phyloP scores from a whole-genome alignment of 2,113 vertebrate genomes.

The Gallinago media region DNA sequence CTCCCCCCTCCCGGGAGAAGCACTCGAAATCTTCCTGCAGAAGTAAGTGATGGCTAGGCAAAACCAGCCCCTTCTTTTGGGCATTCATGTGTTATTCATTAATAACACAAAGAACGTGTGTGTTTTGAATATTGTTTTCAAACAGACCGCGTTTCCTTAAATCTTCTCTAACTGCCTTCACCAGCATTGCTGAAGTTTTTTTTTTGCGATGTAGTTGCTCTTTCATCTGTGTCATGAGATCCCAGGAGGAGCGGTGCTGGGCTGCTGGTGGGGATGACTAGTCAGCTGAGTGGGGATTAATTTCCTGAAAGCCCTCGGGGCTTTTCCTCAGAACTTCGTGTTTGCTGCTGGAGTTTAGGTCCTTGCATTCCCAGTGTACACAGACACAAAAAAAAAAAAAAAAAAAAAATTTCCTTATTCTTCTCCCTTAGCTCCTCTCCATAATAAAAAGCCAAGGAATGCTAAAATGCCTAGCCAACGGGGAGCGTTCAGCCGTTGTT shows the following conservation, averaged over 20 bases:
- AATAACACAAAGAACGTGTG: not conserved
- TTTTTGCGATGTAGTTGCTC: not conserved
- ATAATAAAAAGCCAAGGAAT: not conserved
- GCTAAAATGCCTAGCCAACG: not conserved
- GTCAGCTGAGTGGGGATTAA: conserved; percentile 75
- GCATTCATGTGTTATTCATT: not conserved
- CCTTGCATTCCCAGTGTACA: not conserved
- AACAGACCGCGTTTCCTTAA: not conserved
- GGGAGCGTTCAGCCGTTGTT: not conserved
- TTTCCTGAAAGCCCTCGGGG: conserved; percentile 44
- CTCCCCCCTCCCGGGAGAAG: not conserved
- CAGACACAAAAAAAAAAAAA: not conserved
- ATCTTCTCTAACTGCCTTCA: not conserved
- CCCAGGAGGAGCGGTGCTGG: conserved; percentile 36
- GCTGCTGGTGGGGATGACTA: conserved; percentile 47
- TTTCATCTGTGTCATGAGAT: conserved; percentile 67
- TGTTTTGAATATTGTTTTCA: not conserved
- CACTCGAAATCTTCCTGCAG: not conserved
- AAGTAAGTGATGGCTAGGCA: not conserved
- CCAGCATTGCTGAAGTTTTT: not conserved
- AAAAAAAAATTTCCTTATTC: not conserved
- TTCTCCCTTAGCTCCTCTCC: not conserved
- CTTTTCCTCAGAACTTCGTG: not conserved
- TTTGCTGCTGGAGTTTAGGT: not conserved
- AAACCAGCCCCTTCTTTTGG: not conserved